Base-by-base conservation (phyloP, 2,888 invertebrate species). In the Eupithecia subfuscata region DNA sequence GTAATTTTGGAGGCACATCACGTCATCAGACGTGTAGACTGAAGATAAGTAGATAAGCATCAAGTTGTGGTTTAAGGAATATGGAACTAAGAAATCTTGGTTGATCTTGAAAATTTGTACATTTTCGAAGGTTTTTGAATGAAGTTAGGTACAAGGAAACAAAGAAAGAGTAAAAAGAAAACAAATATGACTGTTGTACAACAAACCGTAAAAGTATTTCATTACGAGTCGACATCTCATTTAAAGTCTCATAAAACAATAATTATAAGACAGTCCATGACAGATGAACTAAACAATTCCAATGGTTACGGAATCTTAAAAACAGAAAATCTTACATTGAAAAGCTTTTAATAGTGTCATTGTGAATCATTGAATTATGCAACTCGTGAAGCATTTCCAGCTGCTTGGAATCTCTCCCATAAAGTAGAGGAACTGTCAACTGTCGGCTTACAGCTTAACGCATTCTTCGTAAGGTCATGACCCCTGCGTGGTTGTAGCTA, bases 1-100 rank as follows among this genome's bases (percentile, higher is more conserved):
- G 76, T 74, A 77, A 78, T 78, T 79, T 80, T 74, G 78, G 71
- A 82, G 73, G 64, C 78, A 75, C 60, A 80, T 78, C 80, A 80
- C 80, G 80, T 78, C 70, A 80, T 73, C 70, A 71, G 69, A 77
- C 77, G 79, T 71, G 70, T 76, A 48, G 25, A 73, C 75, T 79
- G 70, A 74, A 75, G 78, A 71, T 75, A 72, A 70, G 71, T 64
- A 56, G 76, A 76, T 75, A 75, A 75, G 12, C 45, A 75, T 75
- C 73, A 70, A 64, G 70, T 56, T 69, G 71, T 78, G 70, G 30
- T 56, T 71, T 56, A 70, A 68, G 43, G 43, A 40, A 22, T 68
- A 68, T 60, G 25, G 14, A 60, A 60, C 37, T 68, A 25, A 25
- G 68, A 68, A 45, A 43, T 37, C 14, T 3, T 67, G 34, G 34